phyloP scores from a whole-genome alignment of 2,797 vertebrate species.

The Sebastes steindachneri region DNA sequence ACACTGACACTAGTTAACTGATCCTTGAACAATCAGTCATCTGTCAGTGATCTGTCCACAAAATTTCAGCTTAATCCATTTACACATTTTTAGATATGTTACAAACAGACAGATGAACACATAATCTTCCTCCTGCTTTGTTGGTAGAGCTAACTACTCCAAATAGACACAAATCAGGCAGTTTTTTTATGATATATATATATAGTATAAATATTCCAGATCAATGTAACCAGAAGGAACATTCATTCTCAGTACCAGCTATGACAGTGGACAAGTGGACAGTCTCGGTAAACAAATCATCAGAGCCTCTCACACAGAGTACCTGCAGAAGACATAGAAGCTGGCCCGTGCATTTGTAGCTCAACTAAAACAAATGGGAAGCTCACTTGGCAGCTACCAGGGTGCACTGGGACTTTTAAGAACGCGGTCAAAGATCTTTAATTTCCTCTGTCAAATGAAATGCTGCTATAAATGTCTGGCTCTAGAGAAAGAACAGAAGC shows the following conservation, averaged over 20 bases:
- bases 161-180: not conserved
- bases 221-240: not conserved
- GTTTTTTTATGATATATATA: not conserved
- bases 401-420: slow-evolving; percentile 4
- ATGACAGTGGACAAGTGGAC: not conserved
- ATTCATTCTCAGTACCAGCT: not conserved
- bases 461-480: slow-evolving; percentile 10
- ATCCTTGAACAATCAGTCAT: not conserved
- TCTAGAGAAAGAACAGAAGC: not conserved
- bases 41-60: not conserved
- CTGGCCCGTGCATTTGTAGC: not conserved
- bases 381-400: slow-evolving; percentile 15
- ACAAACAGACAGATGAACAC: not conserved
- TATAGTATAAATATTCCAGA: not conserved
- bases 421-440: slow-evolving; percentile 12
- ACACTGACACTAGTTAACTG: not conserved
- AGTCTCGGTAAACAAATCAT: not conserved
- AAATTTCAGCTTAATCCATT: not conserved
- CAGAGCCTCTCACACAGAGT: not conserved
- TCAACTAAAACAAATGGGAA: not conserved
- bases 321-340: not conserved
- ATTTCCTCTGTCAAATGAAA: slow-evolving; percentile 27
- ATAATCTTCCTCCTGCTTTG: not conserved
- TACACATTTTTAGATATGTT: not conserved
- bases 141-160: not conserved